These are phyloP conservation scores for Rallus crepitans DNA, from an alignment of 2,797 vertebrate genomes.

Conservation along the genomic window DNA sequence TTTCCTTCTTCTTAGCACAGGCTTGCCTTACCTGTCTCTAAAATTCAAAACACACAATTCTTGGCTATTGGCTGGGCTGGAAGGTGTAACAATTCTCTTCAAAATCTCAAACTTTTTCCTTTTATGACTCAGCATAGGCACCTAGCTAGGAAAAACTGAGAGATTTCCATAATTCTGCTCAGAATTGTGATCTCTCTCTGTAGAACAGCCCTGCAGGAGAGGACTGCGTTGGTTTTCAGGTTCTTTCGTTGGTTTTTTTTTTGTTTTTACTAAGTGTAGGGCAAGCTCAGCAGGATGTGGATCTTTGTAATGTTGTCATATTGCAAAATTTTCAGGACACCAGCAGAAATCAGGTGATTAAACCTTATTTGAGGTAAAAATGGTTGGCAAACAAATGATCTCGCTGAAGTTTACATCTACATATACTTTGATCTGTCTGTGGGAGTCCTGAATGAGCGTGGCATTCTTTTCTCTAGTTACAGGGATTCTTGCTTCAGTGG, in stretches of 20 bases:
- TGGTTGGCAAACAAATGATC: slow-evolving; percentile 2
- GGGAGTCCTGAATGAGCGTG: not conserved
- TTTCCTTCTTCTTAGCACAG: not conserved
- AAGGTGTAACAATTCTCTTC: not conserved
- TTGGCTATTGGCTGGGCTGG: not conserved
- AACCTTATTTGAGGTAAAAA: not conserved
- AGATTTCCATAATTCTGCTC: not conserved
- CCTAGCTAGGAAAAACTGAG: not conserved
- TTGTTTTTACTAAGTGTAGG: not conserved
- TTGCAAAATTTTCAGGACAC: not conserved
- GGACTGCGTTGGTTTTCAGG: not conserved
- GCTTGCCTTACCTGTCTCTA: not conserved
- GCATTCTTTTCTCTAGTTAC: not conserved
- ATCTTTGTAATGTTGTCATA: not conserved
- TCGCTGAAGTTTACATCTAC: not conserved
- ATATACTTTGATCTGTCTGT: slow-evolving; percentile 1
- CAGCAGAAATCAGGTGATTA: not conserved
- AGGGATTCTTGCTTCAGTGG: not conserved
- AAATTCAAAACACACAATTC: not conserved
- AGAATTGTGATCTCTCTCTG: not conserved
- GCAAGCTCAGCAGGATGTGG: not conserved
- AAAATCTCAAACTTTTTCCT: not conserved
- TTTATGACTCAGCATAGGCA: not conserved
- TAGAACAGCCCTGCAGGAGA: not conserved
- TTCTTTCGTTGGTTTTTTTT: not conserved